Evolutionary conservation across 2,113 vertebrate genomes (phyloP), one percentile per base, ranked within the genome.

Genomic region (Atractosteus spatula): DNA sequence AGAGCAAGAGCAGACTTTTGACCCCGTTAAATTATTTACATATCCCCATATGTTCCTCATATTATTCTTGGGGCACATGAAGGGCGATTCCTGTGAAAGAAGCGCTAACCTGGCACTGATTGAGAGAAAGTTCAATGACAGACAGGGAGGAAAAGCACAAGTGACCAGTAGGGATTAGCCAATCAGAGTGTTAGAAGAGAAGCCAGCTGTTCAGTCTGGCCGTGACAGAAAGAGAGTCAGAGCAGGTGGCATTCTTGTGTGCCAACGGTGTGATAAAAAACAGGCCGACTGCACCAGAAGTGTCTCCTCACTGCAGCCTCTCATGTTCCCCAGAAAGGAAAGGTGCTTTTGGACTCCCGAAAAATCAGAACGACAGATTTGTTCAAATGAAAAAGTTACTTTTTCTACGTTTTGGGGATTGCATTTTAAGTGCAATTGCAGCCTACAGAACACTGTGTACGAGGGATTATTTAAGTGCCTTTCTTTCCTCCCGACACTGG

Each of bases 131-230:
- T 88, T 89, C 87, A 89, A 86, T 89, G 89, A 90, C 86, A 88
- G 43, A 78, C 81, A 74, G 82, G 83, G 79, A 86, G 82, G 80
- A 80, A 74, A 81, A 83, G 86, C 77, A 56, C 83, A 85, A 89
- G 85, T 89, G 90, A 90, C 91, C 91, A 90, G 84, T 82, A 82
- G 90, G 87, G 88, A 90, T 86, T 88, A 87, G 83, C 89, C 89
- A 88, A 91, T 86, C 86, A 81, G 84, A 85, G 80, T 76, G 83
- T 92, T 83, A 91, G 89, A 91, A 90, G 89, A 88, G 84, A 76
- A 71, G 90, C 90, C 91, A 92, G 90, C 86, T 91, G 90, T 89
- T 89, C 76, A 56, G 79, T 86, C 86, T 89, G 88, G 87, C 84
- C 77, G 68, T 68, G 77, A 71, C 70, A 78, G 63, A 89, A 81